Evolutionary conservation across 2,113 vertebrate species (phyloP).

Genomic region (Dipodomys merriami): DNA sequence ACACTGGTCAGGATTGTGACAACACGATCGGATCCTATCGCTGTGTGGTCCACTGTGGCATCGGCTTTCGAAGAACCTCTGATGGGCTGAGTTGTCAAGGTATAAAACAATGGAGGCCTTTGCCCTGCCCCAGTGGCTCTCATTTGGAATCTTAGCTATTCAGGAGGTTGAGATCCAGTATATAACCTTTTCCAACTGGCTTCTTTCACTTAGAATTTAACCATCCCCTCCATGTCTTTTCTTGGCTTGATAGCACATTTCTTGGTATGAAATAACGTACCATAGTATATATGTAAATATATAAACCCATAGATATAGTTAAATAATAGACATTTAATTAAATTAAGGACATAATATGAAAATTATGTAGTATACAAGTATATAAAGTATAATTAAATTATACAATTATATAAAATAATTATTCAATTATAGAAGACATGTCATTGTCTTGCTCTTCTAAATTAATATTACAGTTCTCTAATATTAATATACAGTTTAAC

Average conservation of each 20-base stretch:
- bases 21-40: constrained; percentile 93
- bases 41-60: constrained; percentile 91
- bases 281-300: not conserved
- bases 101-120: constrained; percentile 64
- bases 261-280: not conserved
- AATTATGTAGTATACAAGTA: too few relatives aligned
- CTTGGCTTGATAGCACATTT: not conserved
- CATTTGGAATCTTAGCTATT: not conserved
- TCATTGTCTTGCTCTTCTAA: constrained; percentile 6
- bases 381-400: too few relatives aligned
- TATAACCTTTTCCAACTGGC: not conserved
- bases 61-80: constrained; percentile 90
- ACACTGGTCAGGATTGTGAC: constrained; percentile 91
- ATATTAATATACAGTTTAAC: not conserved
- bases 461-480: not conserved
- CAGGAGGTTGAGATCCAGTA: not conserved
- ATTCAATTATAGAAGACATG: constrained; percentile 2
- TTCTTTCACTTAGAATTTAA: not conserved
- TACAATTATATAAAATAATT: too few relatives aligned
- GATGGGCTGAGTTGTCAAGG: constrained; percentile 94
- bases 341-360: constrained; percentile 22
- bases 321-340: constrained; percentile 47
- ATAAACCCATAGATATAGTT: not conserved
- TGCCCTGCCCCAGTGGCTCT: not conserved
- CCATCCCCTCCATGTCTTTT: not conserved